Evolutionary conservation across 2,888 invertebrate genomes (phyloP).

Genomic region (Trissonchulus latispiculum): DNA sequence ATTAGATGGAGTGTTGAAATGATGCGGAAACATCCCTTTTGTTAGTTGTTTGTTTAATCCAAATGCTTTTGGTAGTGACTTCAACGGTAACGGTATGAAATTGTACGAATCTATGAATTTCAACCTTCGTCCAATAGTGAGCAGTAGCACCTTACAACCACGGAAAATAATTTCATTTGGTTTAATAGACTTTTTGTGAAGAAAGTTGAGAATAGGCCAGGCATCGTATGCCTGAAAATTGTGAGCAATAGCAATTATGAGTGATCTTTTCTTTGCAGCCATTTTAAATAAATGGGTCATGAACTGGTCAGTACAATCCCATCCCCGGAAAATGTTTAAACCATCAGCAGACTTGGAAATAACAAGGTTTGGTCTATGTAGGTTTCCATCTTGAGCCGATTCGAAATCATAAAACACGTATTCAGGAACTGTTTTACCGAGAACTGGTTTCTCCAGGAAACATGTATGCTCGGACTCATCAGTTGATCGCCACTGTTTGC

Average conservation of each 20-base stretch:
- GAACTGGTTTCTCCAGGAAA: background rate
- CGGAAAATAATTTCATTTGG: constrained; percentile 7
- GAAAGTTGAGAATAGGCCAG: constrained; percentile 21
- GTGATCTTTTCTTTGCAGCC: background rate
- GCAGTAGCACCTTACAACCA: constrained; percentile 20
- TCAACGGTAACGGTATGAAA: constrained; percentile 21
- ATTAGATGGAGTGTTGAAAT: constrained; percentile 22
- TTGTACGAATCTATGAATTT: constrained; percentile 17
- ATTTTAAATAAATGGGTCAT: background rate
- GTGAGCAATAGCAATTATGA: constrained; percentile 22
- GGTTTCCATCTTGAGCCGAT: background rate
- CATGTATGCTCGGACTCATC: background rate
- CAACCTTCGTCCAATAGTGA: constrained; percentile 5
- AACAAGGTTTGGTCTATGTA: background rate
- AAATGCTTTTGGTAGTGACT: constrained; percentile 19
- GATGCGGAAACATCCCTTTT: constrained; percentile 20
- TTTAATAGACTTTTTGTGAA: background rate
- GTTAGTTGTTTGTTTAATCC: background rate
- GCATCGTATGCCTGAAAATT: constrained; percentile 23
- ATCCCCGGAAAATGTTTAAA: background rate
- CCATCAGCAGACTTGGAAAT: background rate
- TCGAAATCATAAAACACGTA: background rate
- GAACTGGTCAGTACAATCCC: background rate
- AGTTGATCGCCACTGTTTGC: background rate
- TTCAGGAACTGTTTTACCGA: background rate